phyloP scores from a whole-genome alignment of 2,888 invertebrate species.

The Nemurella pictetii region DNA sequence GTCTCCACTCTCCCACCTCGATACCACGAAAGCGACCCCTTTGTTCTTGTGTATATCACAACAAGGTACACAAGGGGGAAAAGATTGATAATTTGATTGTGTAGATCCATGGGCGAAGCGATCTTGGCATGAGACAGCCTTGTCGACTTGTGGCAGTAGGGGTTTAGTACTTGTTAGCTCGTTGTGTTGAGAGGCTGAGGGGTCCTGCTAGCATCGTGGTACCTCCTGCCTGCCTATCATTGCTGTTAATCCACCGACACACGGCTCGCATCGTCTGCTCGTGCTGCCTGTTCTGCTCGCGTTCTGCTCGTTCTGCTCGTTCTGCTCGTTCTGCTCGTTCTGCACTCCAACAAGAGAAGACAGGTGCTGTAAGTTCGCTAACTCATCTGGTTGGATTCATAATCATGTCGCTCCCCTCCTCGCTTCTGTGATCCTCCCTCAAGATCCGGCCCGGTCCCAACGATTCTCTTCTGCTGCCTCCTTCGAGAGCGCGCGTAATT shows the following conservation, averaged over 20 bases:
- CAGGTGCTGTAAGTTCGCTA: slow-evolving; percentile 14
- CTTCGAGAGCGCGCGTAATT: neutral
- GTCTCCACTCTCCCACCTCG: slow-evolving; percentile 28
- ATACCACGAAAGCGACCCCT: neutral
- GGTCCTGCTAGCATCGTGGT: neutral
- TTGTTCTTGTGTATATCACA: slow-evolving; percentile 14
- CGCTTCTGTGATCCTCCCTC: neutral
- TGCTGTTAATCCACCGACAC: neutral
- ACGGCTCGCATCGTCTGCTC: neutral
- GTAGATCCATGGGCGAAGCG: neutral
- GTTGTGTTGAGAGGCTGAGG: neutral
- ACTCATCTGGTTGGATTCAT: neutral
- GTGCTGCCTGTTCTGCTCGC: neutral
- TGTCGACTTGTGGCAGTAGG: neutral
- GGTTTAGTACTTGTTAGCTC: slow-evolving; percentile 7
- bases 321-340: neutral
- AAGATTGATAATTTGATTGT: slow-evolving; percentile 32
- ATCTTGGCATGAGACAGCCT: neutral
- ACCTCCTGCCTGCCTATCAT: too few species aligned
- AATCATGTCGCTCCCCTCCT: neutral
- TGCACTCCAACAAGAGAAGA: neutral
- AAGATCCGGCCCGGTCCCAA: neutral
- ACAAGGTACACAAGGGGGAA: neutral
- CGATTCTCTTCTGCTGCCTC: neutral
- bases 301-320: neutral